Evolutionary conservation across 2,888 invertebrate species (phyloP), one percentile per base, ranked within the genome.

Genomic region (Drosophila lacicola): DNA sequence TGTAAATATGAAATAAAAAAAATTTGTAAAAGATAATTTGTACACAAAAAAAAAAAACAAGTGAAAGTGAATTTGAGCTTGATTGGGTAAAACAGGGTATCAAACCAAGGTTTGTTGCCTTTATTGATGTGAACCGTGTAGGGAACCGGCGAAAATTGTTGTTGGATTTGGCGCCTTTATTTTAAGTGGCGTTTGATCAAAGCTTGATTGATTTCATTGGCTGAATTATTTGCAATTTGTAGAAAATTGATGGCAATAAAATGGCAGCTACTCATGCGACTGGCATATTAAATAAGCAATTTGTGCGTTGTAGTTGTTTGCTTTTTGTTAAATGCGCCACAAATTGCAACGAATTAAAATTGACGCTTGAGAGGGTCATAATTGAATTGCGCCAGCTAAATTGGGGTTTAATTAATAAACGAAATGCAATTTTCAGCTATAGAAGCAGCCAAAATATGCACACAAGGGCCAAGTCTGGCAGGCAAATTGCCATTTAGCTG

Each of bases 361-460:
- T n/a, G 45, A 53, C 19, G 14, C 45, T 8, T 46, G 51, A 34
- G 58, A 33, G 51, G 14, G 3, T 41, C 55, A 44, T 87, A 89
- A 89, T 89, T 89, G 57, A 89, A 88, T 89, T 80, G 44, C 67
- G 75, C 60, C 53, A 75, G 51, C 56, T 55, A 83, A 85, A 88
- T 85, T 89, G 88, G 74, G 70, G 75, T 75, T 83, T 85, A 89
- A 85, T 85, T 89, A 85, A 88, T 88, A 81, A 85, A 82, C 67
- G 71, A 80, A 89, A 80, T 89, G 80, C 77, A 82, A 89, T 85
- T 87, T 86, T 87, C 70, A 87, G 69, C 70, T 62, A 45, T 62
- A 65, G 29, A 56, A 53, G 50, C 50, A 54, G 41, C 54, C 37
- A 56, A 37, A 68, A 36, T 17, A 61, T 47, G 17, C 33, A 58